Base-by-base conservation (phyloP, 2,888 invertebrate genomes). In the Eucera pruinosa region DNA sequence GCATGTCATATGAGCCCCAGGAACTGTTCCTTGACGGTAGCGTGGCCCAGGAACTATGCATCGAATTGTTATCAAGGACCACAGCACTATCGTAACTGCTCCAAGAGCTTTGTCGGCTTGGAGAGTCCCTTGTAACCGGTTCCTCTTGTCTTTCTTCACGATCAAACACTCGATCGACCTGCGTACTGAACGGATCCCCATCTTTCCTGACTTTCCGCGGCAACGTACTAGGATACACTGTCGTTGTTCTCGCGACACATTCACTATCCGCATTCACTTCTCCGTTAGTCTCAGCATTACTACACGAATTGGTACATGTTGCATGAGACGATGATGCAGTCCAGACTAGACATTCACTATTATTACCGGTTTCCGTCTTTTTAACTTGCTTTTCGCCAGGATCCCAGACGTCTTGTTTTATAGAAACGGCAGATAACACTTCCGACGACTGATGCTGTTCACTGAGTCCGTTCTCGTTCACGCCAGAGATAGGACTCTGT, bases 1-100 rank as follows among this genome's bases (percentile, higher is more conserved):
- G 91, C 92, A 94, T 94, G 85, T 96, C 96, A 87, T 95, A 96
- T 7, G 95, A 95, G 15, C 95, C 95, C 95, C 95, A 95, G 52
- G 95, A 95, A 91, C 95, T 95, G 84, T 95, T 96, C 62, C 96
- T 93, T 41, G 95, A 95, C 0, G 95, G 95, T 68, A 95, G 85
- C 3, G 94, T 94, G 73, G 96, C 96, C 96, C 97, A 97, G 47
- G 97, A 96, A 82, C 96, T 95, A 90, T 96, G 96, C 11, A 97
- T 94, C 71, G 96, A 96, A 36, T 95, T 94, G 84, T 96, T 96
- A 77, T 94, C 94, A 77, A 95, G 93, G 55, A 95, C 95, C 41
- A 96, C 95, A 30, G 96, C 96, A 90, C 96, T 96, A 92, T 96
- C 96, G 90, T 95, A 95, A 87, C 95, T 95, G 89, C 95, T 95